phyloP scores from a whole-genome alignment of 2,888 invertebrate genomes.

The Stomorhina lunata region DNA sequence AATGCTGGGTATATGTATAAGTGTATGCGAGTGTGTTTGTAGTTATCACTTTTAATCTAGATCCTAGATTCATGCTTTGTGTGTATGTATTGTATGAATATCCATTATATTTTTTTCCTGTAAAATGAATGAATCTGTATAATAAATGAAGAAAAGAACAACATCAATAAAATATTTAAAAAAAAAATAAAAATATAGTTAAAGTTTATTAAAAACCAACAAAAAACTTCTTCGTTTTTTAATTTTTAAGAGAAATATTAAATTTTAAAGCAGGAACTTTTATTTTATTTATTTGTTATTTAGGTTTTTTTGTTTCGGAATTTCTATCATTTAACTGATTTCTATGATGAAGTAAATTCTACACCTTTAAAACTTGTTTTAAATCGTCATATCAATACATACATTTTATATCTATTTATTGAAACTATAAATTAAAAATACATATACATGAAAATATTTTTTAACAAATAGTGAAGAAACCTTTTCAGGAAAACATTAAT shows the following conservation, averaged over 20 bases:
- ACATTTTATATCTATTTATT: too few species aligned
- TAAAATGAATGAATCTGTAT: conserved; percentile 30
- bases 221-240: neutral
- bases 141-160: conserved; percentile 19
- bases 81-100: conserved; percentile 28
- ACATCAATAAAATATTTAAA: conserved; percentile 15
- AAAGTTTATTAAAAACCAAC: neutral
- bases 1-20: too few species aligned
- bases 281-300: neutral
- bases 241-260: neutral
- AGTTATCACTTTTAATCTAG: conserved; percentile 10
- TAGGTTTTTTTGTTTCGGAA: conserved; percentile 3
- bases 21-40: conserved; percentile 10
- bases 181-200: conserved; percentile 5
- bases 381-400: too few species aligned
- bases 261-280: neutral
- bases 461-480: too few species aligned
- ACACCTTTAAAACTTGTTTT: neutral
- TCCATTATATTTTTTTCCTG: neutral
- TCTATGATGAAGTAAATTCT: neutral
- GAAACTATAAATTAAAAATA: too few species aligned
- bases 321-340: conserved; percentile 57
- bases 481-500: too few species aligned
- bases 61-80: conserved; percentile 17
- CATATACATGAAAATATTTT: too few species aligned